Evolutionary conservation across 2,888 invertebrate species (phyloP).

Genomic region (Notodonta dromedarius): DNA sequence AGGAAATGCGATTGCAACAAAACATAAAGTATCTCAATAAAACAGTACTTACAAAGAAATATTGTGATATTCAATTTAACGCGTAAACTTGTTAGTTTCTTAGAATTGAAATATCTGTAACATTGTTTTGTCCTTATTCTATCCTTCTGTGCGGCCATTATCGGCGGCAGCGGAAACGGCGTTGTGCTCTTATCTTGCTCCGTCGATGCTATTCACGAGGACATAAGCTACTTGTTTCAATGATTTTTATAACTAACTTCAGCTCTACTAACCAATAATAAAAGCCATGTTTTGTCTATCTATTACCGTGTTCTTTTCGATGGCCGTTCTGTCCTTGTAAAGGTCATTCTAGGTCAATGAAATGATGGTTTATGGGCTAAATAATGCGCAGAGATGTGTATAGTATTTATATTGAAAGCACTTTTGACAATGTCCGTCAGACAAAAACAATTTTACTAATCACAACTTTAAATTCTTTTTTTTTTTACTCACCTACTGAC

Average conservation of each 20-base stretch:
- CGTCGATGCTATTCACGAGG: constrained; percentile 7
- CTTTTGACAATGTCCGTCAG: no score
- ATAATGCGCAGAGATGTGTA: no score
- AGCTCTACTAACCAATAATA: no score
- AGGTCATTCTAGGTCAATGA: no score
- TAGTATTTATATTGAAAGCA: no score
- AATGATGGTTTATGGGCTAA: no score
- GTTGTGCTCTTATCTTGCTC: constrained; percentile 62
- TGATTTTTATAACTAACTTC: not conserved
- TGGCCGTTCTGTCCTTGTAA: no score
- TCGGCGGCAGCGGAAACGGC: constrained; percentile 61
- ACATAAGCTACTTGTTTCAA: not conserved
- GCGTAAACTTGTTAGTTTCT: constrained; percentile 34
- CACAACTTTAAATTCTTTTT: no score
- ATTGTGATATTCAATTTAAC: constrained; percentile 1
- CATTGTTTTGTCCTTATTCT: constrained; percentile 52
- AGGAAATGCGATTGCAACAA: not conserved
- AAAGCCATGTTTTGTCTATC: no score
- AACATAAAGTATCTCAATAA: not conserved
- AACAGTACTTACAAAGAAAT: not conserved
- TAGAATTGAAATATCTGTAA: constrained; percentile 42
- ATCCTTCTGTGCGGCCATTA: constrained; percentile 49
- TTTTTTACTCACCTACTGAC: no score
- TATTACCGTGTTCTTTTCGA: no score
- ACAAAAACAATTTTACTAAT: no score